Base-by-base conservation (phyloP, 1,140 invertebrate genomes). In the Drosophila funebris region DNA sequence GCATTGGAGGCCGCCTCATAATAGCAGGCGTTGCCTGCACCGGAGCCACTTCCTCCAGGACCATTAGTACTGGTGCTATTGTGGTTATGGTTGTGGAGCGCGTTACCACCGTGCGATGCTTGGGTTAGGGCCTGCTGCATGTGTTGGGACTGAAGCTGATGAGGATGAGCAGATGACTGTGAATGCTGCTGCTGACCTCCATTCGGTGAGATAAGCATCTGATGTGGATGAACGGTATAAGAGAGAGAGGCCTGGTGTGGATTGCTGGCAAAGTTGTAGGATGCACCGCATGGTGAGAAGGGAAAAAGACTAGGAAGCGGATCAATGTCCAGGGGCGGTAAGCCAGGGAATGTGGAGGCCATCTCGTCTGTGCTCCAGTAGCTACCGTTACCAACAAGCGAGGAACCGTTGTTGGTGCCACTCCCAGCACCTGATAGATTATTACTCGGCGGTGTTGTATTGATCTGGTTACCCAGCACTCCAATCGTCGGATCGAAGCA, bases 281-380 rank as follows among this genome's bases (percentile, higher is more conserved):
- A 94, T 29, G 91, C 91, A 52, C 93, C 92, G 44, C 95, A 95
- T 0, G 95, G 95, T 71, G 95, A 96, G 89, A 96, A 95, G 4
- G 94, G 94, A 82, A 95, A 95, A 9, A 96, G 90, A 85, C 94
- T 94, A 41, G 95, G 95, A 43, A 96, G 87, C 4, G 96, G 96
- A 78, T 96, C 96, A 75, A 96, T 92, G 77, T 97, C 96, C 44
- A 96, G 92, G 1, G 95, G 94, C 37, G 95, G 95, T 44, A 96
- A 89, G 1, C 95, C 95, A n/a, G 91, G 83, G 91, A 96, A 96
- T 27, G 90, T 90, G 16, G 95, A 96, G 24, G 95, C 95, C 95
- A 96, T 96, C 80, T 96, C 96, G 91, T 96, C 95, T 33, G 93
- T 92, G 78, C 94, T 93, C 94, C 95, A 96, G 76, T 93, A 94